Base-by-base conservation (phyloP, 92 coral and sea anemone species). In the Bergia puertoricense region DNA sequence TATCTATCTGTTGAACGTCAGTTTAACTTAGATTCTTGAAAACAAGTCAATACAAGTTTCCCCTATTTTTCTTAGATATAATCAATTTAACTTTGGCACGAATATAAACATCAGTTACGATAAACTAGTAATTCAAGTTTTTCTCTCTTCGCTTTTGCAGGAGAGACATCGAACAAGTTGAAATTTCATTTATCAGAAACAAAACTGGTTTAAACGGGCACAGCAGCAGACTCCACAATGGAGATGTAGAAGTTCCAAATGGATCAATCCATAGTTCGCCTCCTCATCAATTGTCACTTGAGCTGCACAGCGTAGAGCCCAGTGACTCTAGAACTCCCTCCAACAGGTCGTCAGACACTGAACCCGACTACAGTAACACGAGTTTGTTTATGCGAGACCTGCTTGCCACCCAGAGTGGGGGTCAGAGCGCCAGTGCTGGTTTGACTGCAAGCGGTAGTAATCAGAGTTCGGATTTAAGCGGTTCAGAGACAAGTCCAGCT, bases 181-280 rank as follows among this genome's bases (percentile, higher is more conserved):
- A 95, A 82, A 94, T 95, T 14, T 93, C 98, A 14, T 95, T 93
- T 68, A 95, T 95, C 54, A 85, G 98, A 18, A 74, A 20, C 79
- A 71, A 73, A 30, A 94, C 93, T 22, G 91, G 93, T 4, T 84
- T 75, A 6, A 84, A 71, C 75, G 67, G 67, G 8, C 79, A 4
- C 62, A 67, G 41, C 37, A 82, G 86, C 74, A 46, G 69, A 46
- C 46, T 45, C 23, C 79, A 37, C 8, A 71, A 71, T 54, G 87
- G 79, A 5, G 75, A 71, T 37, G 79, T 48, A 50, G 68, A 68
- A 62, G n/a, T n/a, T 68, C 86, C 38, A 9, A 46, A 46, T 51
- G 79, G 79, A 20, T 88, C 87, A 4, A 74, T 51, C 37, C 91
- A 69, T 0, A 84, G 56, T 23, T 40, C 87, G 0, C 44, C 82